These are phyloP conservation scores for Hypselothyrea guttata DNA, from an alignment of 2,888 invertebrate genomes.

Conservation along the genomic window DNA sequence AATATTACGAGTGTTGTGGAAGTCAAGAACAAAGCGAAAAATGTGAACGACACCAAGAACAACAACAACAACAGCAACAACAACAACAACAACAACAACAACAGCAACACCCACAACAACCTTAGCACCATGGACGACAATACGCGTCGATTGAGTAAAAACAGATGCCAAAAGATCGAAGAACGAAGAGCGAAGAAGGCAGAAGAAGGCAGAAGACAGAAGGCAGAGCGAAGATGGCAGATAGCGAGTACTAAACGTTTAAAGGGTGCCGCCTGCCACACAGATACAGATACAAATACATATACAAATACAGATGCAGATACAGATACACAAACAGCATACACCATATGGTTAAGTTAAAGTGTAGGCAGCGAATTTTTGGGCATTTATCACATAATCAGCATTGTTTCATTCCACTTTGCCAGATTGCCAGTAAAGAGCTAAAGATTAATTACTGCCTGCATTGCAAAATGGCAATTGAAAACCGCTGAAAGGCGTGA, in stretches of 20 bases:
- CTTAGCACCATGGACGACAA: conserved; percentile 69
- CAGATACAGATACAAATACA: too few relatives aligned
- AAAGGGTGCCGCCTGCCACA: conserved; percentile 3
- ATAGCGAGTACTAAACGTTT: background rate
- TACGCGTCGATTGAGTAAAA: conserved; percentile 74
- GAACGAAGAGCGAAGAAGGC: conserved; percentile 20
- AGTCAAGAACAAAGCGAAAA: conserved; percentile 52
- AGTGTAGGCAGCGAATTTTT: background rate
- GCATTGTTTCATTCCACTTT: conserved; percentile 10
- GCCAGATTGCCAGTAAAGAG: conserved; percentile 31
- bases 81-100: conserved; percentile 26
- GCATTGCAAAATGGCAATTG: conserved; percentile 46
- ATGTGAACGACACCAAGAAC: conserved; percentile 27
- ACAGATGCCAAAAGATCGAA: conserved; percentile 66
- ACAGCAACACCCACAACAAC: conserved; percentile 11
- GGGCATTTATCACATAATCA: conserved; percentile 53
- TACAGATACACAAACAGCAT: conserved; percentile 25
- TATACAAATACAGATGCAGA: too few relatives aligned
- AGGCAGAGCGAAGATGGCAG: background rate
- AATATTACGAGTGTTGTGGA: conserved; percentile 30
- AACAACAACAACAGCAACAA: conserved; percentile 10
- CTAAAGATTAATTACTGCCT: conserved; percentile 54
- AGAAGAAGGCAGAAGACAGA: too few relatives aligned
- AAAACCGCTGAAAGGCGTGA: conserved; percentile 23
- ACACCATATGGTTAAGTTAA: conserved; percentile 3